Base-by-base conservation (phyloP, 2,888 invertebrate genomes). In the Brachyptera putata region DNA sequence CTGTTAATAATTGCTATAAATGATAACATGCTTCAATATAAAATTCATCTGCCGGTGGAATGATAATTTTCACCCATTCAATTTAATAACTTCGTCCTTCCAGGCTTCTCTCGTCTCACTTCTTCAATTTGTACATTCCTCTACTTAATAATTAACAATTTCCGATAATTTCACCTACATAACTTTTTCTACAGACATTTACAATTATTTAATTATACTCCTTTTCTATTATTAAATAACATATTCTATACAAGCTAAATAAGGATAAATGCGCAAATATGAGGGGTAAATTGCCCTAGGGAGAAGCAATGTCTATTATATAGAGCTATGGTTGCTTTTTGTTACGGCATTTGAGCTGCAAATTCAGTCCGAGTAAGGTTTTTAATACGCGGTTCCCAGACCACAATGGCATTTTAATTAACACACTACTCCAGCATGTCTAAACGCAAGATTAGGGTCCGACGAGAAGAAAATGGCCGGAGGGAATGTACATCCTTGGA, bases 131-230 rank as follows among this genome's bases (percentile, higher is more conserved):
- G n/a, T n/a, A n/a, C n/a, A n/a, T n/a, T n/a, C n/a, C n/a, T n/a
- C n/a, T n/a, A n/a, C n/a, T n/a, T n/a, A 36, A 53, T 53, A 34
- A 53, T 34, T 22, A 53, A 24, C 49, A 50, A 50, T 50, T 50
- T 30, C 16, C 49, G 34, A 9, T 36, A 9, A 53, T 36, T 34
- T 53, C 53, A 53, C 34, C 53, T 53, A 36, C 53, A 53, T 36
- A 16, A 22, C 34, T 36, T 9, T 53, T 22, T n/a, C n/a, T n/a
- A n/a, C 21, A 53, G 53, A 53, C 53, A 30, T 53, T 36, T 21
- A 53, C 53, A 53, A 53, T 53, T 53, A 36, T 53, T 53, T 53
- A 36, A 53, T 53, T 53, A 53, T 53, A 53, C 53, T 53, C 36
- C 36, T 21, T 36, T 43, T 43, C 43, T 21, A 43, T 5, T 43